Evolutionary conservation across 1,140 invertebrate genomes (phyloP), one percentile per base, ranked within the genome.

Genomic region (honey bee (Apis mellifera)): DNA sequence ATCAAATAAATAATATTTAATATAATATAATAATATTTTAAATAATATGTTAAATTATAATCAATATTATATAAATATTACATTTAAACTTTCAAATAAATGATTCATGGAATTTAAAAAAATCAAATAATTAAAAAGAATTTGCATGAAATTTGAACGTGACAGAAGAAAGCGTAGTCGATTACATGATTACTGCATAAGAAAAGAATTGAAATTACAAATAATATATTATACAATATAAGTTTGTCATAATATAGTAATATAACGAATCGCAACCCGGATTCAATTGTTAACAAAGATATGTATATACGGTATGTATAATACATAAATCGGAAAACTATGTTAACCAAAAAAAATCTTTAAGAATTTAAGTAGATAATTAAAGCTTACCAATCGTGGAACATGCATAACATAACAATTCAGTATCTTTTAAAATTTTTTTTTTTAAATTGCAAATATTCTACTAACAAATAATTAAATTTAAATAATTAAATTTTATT

Each of bases 301-400:
- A 21, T 74, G 4, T 4, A 54, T 42, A 42, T 42, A 7, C 7
- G 5, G 15, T 50, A 64, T 2, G 48, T 26, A 57, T 54, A 72
- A 79, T 26, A 65, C 50, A 57, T n/a, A 50, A 84, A 57, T 50
- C 65, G 66, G 32, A 81, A 86, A 81, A 82, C 59, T 60, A 7
- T 48, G 3, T 9, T 12, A 50, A 7, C 32, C 57, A 13, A 72
- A 81, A 85, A n/a, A 82, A 78, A 21, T 23, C 42, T 19, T 12
- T 23, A 50, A 69, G 48, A 55, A 77, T 48, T 32, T 15, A 19
- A 57, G 62, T 84, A 50, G 78, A 66, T 71, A 55, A 23, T 79
- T 76, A n/a, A 55, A 50, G 79, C 21, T 77, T n/a, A 23, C 19
- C 64, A 9, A 19, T 19, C n/a, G 7, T 42, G 42, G n/a, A n/a